Evolutionary conservation across 2,888 invertebrate species (phyloP).

Genomic region (Gymnosoma rotundatum): DNA sequence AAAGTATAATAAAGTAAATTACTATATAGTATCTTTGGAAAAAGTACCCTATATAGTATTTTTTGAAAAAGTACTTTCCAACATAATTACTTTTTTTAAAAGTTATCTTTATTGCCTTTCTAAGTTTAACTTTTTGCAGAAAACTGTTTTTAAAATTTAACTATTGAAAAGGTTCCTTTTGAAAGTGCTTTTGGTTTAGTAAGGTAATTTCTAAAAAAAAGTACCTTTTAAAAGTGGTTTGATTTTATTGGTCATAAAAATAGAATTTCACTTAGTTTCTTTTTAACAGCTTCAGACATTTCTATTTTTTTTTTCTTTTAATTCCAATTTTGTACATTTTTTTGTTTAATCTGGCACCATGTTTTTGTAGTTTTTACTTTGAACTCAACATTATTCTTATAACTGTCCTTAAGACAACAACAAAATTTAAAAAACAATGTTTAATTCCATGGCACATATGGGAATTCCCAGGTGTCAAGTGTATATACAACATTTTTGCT

Average conservation of each 20-base stretch:
- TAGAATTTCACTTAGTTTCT: neutral
- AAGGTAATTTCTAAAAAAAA: too few relatives aligned
- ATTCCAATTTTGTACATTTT: conserved; percentile 44
- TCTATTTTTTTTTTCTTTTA: neutral
- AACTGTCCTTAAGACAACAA: neutral
- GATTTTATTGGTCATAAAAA: too few relatives aligned
- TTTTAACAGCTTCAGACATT: neutral
- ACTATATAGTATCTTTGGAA: too few relatives aligned
- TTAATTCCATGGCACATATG: conserved; percentile 75
- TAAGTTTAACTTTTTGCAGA: neutral
- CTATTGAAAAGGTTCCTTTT: too few relatives aligned
- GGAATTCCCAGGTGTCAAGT: conserved; percentile 74
- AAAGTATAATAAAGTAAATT: too few relatives aligned
- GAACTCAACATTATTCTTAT: conserved; percentile 23
- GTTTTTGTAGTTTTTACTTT: conserved; percentile 17
- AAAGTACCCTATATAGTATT: too few relatives aligned
- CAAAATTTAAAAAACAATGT: conserved; percentile 10
- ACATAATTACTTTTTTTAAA: too few relatives aligned
- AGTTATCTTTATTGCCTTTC: too few relatives aligned
- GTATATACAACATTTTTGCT: conserved; percentile 39
- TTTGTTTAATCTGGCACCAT: conserved; percentile 42
- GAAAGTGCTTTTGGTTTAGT: too few relatives aligned
- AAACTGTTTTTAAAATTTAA: neutral
- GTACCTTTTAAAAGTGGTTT: too few relatives aligned
- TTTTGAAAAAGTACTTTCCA: too few relatives aligned